Evolutionary conservation across 2,113 vertebrate genomes (phyloP).

Genomic region (Actenoides lindsayi): DNA sequence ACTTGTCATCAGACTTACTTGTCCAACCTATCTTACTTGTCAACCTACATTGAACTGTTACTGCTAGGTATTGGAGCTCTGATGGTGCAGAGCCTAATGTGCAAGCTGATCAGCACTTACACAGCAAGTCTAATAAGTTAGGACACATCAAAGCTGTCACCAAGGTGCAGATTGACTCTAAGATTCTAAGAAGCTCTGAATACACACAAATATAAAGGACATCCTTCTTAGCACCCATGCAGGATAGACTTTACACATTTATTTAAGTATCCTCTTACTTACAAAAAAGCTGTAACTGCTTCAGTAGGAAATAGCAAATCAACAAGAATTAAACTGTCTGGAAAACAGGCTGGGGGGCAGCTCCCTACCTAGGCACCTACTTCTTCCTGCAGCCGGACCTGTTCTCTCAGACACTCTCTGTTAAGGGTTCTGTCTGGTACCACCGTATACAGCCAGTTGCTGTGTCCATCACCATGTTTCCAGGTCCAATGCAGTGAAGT

Average conservation of each 20-base stretch:
- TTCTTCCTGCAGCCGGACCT: not conserved
- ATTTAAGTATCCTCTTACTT: not conserved
- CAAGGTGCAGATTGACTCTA: not conserved
- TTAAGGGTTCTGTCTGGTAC: not conserved
- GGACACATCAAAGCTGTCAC: not conserved
- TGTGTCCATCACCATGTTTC: not conserved
- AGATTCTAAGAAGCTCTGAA: not conserved
- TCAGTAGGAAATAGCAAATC: not conserved
- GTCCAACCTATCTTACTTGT: too few species aligned
- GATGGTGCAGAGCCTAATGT: not conserved
- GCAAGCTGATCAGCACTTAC: not conserved
- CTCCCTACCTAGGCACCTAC: not conserved
- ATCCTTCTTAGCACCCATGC: not conserved
- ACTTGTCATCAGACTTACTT: not conserved
- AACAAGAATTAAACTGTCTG: not conserved
- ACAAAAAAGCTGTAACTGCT: not conserved
- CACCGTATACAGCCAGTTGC: not conserved
- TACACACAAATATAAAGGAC: not conserved
- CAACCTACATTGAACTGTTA: not conserved
- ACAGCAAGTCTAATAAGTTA: not conserved
- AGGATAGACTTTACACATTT: not conserved
- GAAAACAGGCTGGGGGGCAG: not conserved
- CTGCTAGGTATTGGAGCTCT: not conserved
- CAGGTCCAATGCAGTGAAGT: not conserved
- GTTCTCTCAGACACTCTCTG: not conserved